Base-by-base conservation (phyloP, 2,797 vertebrate species). In the Hippocampus kuda region DNA sequence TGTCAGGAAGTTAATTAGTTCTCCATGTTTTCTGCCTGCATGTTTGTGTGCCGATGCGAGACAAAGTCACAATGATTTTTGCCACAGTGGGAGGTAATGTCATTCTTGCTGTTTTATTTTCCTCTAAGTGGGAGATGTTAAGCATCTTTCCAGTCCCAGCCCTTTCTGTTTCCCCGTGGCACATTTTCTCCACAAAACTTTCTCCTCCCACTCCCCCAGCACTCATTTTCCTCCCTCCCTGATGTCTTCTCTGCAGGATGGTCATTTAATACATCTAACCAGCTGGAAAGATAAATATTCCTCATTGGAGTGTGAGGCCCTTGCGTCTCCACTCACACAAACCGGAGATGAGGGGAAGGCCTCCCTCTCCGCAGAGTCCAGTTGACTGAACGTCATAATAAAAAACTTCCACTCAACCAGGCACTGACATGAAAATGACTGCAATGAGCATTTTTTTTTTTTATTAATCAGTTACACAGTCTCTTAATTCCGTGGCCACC, bases 271-370 rank as follows among this genome's bases (percentile, higher is more conserved):
- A 87, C 86, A 82, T 86, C 84, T 85, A 88, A 88, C 84, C 86
- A 86, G 79, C 87, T 89, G 88, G 88, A 90, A 90, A 91, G 87
- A 89, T 87, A 91, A 90, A 90, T 89, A 90, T 88, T 86, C 85
- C 83, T 84, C 73, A 69, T 83, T 79, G 81, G 81, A 84, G 87
- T 83, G 83, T 81, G 86, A 85, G 86, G 87, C 85, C 88, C 84
- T 81, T 77, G 81, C 77, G 75, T 84, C 84, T 86, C 79, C 72
- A 69, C 83, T 85, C 85, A 84, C 78, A 64, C 85, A 88, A 80
- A 85, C 85, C 77, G 76, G 84, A 88, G 84, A 87, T 82, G 85
- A 83, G 85, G 83, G 77, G 78, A 85, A 85, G 81, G 80, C 78
- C 82, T 84, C 75, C 69, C 70, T 82, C 82, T 84, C 71, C 68